Evolutionary conservation across 2,797 vertebrate species (phyloP), one percentile per base, ranked within the genome.

Genomic region (Characodon lateralis): DNA sequence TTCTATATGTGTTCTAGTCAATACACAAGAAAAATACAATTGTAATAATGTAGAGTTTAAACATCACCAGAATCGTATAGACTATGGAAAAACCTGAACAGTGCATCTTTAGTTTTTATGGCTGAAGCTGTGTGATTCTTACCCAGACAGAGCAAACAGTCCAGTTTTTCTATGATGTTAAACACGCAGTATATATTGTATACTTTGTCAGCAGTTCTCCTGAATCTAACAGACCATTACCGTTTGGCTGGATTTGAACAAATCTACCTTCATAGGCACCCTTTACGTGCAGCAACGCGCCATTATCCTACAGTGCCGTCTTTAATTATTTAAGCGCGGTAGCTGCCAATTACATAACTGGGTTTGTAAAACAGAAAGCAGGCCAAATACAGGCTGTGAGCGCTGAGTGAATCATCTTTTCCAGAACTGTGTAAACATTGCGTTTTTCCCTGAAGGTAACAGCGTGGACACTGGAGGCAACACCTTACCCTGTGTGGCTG

Each of bases 401-500:
- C 10, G 56, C 55, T 0, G 26, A 43, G 28, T 55, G 73, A 43
- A 59, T 79, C 7, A 71, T 78, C 63, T 50, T 73, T 87, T 81
- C 66, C 71, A 76, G 77, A 86, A 61, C 48, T 63, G 39, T 46
- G 83, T 91, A 84, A 91, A 91, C 84, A 83, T 58, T 18, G 80
- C 13, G 24, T 68, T 39, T 76, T 71, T 80, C 81, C 80, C 78
- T 51, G 77, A 76, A 80, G 79, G 78, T 80, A 22, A 80, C 72
- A 76, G 72, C 83, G 68, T 75, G 58, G 69, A 86, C 18, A 41
- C 85, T 78, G 74, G 46, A 73, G 78, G 81, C 76, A 59, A 78
- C 89, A 93, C 93, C 91, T 93, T 69, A 53, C 83, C 70, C 63
- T 75, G 83, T 85, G 86, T 78, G 81, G 77, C 77, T 70, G 83